Percentiles rank a stretch among this genome's conserved stretches.
phyloP scores from a whole-genome alignment of 2,888 invertebrate genomes.

The Rhogogaster chlorosoma region DNA sequence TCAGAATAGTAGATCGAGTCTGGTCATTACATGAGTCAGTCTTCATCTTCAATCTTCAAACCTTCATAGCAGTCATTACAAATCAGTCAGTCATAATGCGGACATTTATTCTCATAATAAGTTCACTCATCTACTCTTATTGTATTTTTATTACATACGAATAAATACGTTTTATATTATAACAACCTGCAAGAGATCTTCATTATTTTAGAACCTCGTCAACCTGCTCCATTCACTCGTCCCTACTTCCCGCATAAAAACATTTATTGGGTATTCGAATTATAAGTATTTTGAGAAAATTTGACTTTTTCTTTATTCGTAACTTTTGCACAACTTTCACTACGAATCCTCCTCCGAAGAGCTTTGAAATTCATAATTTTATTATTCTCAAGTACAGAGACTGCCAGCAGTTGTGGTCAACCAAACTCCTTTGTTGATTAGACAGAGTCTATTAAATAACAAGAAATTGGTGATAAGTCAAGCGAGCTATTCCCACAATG shows the following conservation, averaged over 20 bases:
- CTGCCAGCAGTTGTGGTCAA: not conserved
- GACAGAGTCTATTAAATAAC: not conserved
- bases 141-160: not conserved
- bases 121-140: not conserved
- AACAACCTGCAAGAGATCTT: not conserved
- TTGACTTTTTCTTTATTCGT: not conserved
- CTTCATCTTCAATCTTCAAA: not conserved
- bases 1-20: not conserved
- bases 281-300: not conserved
- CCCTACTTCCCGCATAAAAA: not conserved
- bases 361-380: not conserved
- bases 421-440: not conserved
- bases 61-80: not conserved
- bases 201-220: not conserved
- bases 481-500: not conserved
- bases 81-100: conserved; percentile 2
- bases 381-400: not conserved
- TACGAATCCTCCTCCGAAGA: not conserved
- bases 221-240: not conserved
- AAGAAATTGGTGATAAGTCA: not conserved
- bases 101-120: not conserved
- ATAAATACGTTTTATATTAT: not conserved
- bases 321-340: not conserved
- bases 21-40: conserved; percentile 5
- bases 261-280: not conserved